Conservation (phyloP, 2,888 invertebrate genomes). For the Trachelus troglodyta region DNA sequence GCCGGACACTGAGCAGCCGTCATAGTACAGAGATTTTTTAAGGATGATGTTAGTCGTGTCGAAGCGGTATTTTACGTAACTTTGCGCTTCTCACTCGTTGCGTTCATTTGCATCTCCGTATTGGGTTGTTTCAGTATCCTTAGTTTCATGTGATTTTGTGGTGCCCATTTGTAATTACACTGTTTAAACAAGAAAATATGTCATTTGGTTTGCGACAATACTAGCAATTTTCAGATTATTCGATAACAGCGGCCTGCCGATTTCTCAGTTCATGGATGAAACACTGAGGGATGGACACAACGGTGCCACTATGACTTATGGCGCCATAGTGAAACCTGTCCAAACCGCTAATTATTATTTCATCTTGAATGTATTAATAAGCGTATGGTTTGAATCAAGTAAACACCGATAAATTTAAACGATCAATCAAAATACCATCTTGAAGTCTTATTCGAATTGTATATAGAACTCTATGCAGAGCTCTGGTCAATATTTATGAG, state of each 20-base stretch:
- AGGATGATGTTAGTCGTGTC: slow-evolving; percentile 1
- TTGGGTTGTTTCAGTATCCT: slow-evolving; percentile 18
- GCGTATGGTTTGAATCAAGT: neutral
- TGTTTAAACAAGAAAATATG: neutral
- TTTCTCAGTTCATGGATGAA: neutral
- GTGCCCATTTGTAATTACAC: slow-evolving; percentile 12
- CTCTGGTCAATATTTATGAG: slow-evolving; percentile 1
- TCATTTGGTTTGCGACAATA: neutral
- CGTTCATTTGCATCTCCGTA: slow-evolving; percentile 15
- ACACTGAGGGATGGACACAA: neutral
- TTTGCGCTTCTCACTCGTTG: slow-evolving; percentile 10
- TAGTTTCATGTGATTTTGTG: slow-evolving; percentile 17
- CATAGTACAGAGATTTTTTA: slow-evolving; percentile 35
- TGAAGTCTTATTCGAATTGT: slow-evolving; percentile 3
- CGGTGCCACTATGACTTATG: neutral
- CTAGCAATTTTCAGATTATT: neutral
- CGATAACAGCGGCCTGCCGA: neutral
- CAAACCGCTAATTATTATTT: neutral
- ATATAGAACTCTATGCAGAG: slow-evolving; percentile 1
- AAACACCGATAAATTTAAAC: neutral
- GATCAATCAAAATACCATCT: neutral
- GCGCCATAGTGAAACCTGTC: neutral
- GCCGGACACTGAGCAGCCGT: slow-evolving; percentile 61
- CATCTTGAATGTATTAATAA: neutral
- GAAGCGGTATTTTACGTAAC: slow-evolving; percentile 11